phyloP scores from a whole-genome alignment of 2,113 vertebrate species.

The Pachypanchax playfairii region DNA sequence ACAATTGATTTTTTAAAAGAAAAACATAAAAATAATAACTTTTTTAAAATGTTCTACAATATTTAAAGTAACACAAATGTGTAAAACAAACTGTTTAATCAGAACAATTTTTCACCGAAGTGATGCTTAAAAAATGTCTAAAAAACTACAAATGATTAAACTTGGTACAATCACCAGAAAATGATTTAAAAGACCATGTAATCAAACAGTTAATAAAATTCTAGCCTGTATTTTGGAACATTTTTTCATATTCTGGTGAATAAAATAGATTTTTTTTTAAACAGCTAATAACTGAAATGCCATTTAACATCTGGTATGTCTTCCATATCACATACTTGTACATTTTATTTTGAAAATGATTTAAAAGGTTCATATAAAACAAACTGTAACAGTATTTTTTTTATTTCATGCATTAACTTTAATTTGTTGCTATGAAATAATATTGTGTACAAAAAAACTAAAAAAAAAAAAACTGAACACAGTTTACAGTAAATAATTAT shows the following conservation, averaged over 20 bases:
- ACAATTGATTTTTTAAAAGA: constrained; percentile 32
- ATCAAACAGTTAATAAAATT: constrained; percentile 10
- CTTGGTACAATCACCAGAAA: not conserved
- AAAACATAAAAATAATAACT: constrained; percentile 25
- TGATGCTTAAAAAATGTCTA: too few species aligned
- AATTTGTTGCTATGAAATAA: constrained; percentile 4
- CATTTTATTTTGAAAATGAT: not conserved
- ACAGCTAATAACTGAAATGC: not conserved
- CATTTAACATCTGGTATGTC: constrained; percentile 3
- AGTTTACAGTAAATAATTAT: constrained; percentile 3
- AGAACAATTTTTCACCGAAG: too few species aligned
- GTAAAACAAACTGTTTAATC: not conserved
- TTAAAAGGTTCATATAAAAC: too few species aligned
- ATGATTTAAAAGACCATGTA: constrained; percentile 23
- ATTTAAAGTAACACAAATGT: constrained; percentile 18
- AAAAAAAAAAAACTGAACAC: constrained; percentile 2
- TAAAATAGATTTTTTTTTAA: constrained; percentile 7
- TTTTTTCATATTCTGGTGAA: not conserved
- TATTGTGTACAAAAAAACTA: not conserved
- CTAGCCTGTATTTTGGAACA: constrained; percentile 4
- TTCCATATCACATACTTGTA: not conserved
- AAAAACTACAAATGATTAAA: not conserved
- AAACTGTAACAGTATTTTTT: not conserved
- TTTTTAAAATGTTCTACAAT: constrained; percentile 16
- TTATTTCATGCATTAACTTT: constrained; percentile 3